A percentile compares a stretch with the other conserved stretches of the same genome.
phyloP scores from a whole-genome alignment of 2,888 invertebrate species.

The Horisme vitalbata region DNA sequence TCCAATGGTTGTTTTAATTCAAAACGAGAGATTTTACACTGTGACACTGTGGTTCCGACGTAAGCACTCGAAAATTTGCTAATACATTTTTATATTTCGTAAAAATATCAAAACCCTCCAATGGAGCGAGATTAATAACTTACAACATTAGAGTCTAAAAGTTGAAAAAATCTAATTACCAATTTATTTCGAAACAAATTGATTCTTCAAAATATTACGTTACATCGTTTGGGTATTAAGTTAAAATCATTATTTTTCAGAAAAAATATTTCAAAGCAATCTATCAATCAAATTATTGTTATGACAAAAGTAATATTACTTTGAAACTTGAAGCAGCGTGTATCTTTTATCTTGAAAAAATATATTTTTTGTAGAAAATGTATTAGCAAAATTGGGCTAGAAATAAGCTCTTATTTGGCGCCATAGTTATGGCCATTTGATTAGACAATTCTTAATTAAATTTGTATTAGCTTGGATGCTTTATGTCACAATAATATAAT shows the following conservation, averaged over 20 bases:
- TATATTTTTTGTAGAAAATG: constrained; percentile 11
- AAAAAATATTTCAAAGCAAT: constrained; percentile 7
- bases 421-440: constrained; percentile 59
- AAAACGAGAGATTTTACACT: no score
- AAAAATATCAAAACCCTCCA: constrained; percentile 2
- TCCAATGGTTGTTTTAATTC: no score
- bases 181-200: constrained; percentile 4
- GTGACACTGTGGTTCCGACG: constrained; percentile 22
- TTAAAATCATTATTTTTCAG: constrained; percentile 4
- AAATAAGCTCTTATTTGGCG: constrained; percentile 33
- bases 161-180: constrained; percentile 6
- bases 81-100: constrained; percentile 16
- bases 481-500: constrained; percentile 38
- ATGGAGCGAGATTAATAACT: constrained; percentile 7
- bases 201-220: constrained; percentile 7
- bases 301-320: constrained; percentile 3
- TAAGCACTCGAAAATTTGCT: constrained; percentile 16
- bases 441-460: constrained; percentile 21
- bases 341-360: not conserved
- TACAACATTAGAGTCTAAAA: constrained; percentile 8
- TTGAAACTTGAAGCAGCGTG: constrained; percentile 7
- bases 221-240: constrained; percentile 6
- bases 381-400: constrained; percentile 42
- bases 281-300: constrained; percentile 16
- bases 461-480: constrained; percentile 37